Base-by-base conservation (phyloP, 2,797 vertebrate genomes). In the Spinus pinus region DNA sequence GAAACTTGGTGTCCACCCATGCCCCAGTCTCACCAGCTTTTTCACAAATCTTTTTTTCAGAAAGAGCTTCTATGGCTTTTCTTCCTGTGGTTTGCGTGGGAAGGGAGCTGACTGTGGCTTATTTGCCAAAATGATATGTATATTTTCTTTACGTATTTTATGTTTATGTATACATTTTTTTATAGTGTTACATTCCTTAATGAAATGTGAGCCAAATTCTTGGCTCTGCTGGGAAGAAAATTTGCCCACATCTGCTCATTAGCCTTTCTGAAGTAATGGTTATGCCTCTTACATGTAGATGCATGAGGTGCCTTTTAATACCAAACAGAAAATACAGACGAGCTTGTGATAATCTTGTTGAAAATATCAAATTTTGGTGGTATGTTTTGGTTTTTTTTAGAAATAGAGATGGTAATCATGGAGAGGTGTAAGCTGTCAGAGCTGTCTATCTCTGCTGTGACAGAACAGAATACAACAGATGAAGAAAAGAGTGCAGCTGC, bases 321-420 rank as follows among this genome's bases (percentile, higher is more conserved):
- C 41, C 70, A 67, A 91, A 62, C 1, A 12, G 25, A 73, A 91
- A 83, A 81, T 77, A 8, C 4, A 24, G 30, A 78, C 35, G 11
- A 50, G 17, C 7, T 61, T 69, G 12, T 1, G 0, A n/a, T 61
- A 93, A 47, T 9, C 28, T 54, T 33, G 22, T 57, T 81, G 16
- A 75, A 84, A 86, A 66, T 56, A 44, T 0, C 5, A 19, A n/a
- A 41, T 58, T 37, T 82, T 53, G 30, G 2, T 86, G 23, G 0
- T 80, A 10, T 61, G 3, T 25, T 51, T 51, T 66, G 30, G 42
- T 28, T 33, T 87, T 87, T 86, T 95, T 90, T 41, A 99, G 99
- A 99, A 98, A 99, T 99, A 58, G 99, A 99, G 97, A 99, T 99
- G 99, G 99, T 99, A 91, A 99, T 99, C 95, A 99, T 99, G 99